Percentiles rank a stretch among this genome's conserved stretches.
These are phyloP conservation scores for Pollenia griseotomentosa DNA, from an alignment of 2,888 invertebrate species.

Conservation along the genomic window DNA sequence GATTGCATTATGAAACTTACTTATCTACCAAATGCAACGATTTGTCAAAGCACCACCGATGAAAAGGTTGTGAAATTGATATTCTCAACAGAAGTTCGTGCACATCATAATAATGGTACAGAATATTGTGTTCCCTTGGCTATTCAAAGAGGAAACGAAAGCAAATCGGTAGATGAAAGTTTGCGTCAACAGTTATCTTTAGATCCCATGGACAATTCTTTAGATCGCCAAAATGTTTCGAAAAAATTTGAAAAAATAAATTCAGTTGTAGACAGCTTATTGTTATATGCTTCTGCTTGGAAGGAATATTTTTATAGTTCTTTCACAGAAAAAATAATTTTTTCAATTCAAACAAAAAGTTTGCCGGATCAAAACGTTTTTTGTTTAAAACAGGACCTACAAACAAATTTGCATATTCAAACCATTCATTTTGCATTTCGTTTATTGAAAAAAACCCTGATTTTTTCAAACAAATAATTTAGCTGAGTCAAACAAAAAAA, in stretches of 20 bases:
- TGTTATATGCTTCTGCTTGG: conserved; percentile 88
- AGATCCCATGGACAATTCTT: conserved; percentile 85
- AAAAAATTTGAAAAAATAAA: conserved; percentile 86
- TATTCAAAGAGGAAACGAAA: conserved; percentile 76
- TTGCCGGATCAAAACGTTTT: no score
- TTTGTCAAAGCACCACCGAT: conserved; percentile 83
- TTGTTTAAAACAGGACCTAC: no score
- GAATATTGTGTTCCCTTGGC: conserved; percentile 77
- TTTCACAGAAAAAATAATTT: no score
- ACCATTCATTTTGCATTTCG: no score
- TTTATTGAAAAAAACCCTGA: no score
- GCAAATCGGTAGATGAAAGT: conserved; percentile 84
- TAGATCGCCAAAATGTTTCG: conserved; percentile 87
- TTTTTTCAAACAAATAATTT: no score
- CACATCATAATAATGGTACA: conserved; percentile 72
- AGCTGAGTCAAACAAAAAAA: no score
- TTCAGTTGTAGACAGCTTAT: conserved; percentile 84
- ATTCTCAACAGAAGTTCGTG: conserved; percentile 77
- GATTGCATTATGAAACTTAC: conserved; percentile 88
- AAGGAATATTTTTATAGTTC: conserved; percentile 88
- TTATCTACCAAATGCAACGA: conserved; percentile 86
- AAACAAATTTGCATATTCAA: no score
- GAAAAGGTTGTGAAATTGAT: conserved; percentile 72
- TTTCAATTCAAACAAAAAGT: no score
- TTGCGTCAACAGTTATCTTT: conserved; percentile 86